Base-by-base conservation (phyloP, 2,797 vertebrate species). In the Rhinatrema bivittatum region DNA sequence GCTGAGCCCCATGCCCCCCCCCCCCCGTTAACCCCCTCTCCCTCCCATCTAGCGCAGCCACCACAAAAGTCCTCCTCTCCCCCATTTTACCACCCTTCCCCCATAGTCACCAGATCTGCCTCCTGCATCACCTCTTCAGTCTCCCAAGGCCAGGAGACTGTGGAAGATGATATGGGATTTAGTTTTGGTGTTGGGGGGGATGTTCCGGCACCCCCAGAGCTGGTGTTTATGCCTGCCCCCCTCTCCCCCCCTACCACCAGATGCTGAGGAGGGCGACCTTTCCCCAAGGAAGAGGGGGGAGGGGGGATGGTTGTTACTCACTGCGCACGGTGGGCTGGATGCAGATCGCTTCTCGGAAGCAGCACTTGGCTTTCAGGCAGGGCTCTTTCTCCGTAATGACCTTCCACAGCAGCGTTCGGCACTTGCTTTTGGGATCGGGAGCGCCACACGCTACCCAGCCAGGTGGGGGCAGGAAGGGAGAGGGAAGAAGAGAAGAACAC, bases 1-100 rank as follows among this genome's bases (percentile, higher is more conserved):
- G n/a, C n/a, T n/a, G 42, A 52, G 37, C 32, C 50, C 35, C 37
- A 42, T 40, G 8, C n/a, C 50, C 46, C n/a, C 5, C 6, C 31
- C 23, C 28, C 50, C 47, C 40, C 31, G 37, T 20, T 32, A n/a
- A n/a, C 48, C 34, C 11, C 10, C 2, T 6, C 12, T 5, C 9
- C 8, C n/a, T 9, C 10, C n/a, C 25, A 6, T 37, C 6, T 6
- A 13, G 26, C 25, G 11, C 13, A 5, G 18, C 20, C 16, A 16
- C 20, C 2, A 3, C 19, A 10, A n/a, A 6, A 6, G 5, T n/a
- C n/a, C n/a, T n/a, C n/a, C n/a, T n/a, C n/a, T n/a, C n/a, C n/a
- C n/a, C n/a, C n/a, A n/a, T n/a, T n/a, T n/a, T n/a, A n/a, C n/a
- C n/a, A n/a, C n/a, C n/a, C n/a, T 6, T 6, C 23, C 23, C 25